Evolutionary conservation across 2,797 vertebrate genomes (phyloP), one percentile per base, ranked within the genome.

Genomic region (Macropus fuliginosus): DNA sequence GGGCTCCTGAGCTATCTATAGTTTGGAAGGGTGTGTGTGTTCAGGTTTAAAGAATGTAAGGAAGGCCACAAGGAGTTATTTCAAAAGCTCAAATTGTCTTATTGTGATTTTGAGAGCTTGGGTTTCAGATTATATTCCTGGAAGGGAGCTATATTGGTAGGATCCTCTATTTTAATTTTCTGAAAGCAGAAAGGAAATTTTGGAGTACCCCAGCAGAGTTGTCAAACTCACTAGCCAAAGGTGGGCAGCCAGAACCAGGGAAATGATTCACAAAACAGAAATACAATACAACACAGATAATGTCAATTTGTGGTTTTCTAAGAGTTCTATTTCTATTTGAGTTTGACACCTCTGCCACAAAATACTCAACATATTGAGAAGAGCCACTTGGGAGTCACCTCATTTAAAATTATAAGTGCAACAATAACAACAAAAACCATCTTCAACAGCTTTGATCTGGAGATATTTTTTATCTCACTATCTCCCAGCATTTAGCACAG

Each of bases 111-210:
- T 57, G 56, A 97, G 96, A 52, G 91, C 59, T 95, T 57, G 95
- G 56, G 93, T 87, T 97, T 96, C 54, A 55, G 92, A 96, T n/a
- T 29, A 92, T 91, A 56, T 96, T 95, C 90, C 55, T 94, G 89
- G 57, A 5, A 91, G 11, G 95, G 66, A 97, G 27, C 12, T 89
- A 95, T 93, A 95, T 93, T 62, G 94, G 94, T 62, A 96, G 55
- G 27, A 89, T 46, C 40, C 50, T 94, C 66, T 94, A 94, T 90
- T 21, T 50, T 94, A 94, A 13, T 46, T 11, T 54, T 59, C 54
- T 89, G 91, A 10, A 24, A 3, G 74, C 66, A 94, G 50, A 95
- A 94, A 18, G 96, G 96, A 94, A 31, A 96, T 94, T 95, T 94
- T 74, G 55, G 56, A 96, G 46, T 6, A 95, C 12, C 50, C 52